Base-by-base conservation (phyloP, 2,113 vertebrate genomes). In the Platysteira castanea region DNA sequence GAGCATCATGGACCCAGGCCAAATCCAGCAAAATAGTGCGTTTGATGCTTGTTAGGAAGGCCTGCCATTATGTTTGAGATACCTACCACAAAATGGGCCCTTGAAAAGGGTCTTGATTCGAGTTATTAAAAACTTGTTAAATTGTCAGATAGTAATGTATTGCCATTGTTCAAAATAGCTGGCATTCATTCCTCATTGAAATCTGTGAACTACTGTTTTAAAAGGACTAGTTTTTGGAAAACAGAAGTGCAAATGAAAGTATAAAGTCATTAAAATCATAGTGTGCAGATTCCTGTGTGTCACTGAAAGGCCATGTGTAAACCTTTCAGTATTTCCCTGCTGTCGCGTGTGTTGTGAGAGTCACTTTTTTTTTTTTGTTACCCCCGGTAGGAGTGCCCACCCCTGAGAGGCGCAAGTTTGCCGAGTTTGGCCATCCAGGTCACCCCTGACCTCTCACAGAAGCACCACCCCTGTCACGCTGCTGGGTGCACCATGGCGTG, bases 51-150 rank as follows among this genome's bases (percentile, higher is more conserved):
- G 10, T 84, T 84, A 85, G 54, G 83, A 78, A 90, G 71, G 39
- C 59, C 64, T 96, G 71, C 79, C 68, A 59, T 93, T 90, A 52
- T 56, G 30, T 86, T 78, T 47, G 88, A 90, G 76, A 68, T 93
- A 79, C 83, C 64, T 71, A 60, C 65, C 64, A 53, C 80, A 81
- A 93, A 93, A 73, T 49, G 41, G 68, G 75, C 64, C 59, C 44
- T 81, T 84, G 56, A 74, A 96, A 95, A 90, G 71, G 39, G 60
- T 89, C 91, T 78, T 70, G 83, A n/a, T 47, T 92, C 0, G 0
- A 20, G 54, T 92, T 92, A 47, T 95, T 92, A 86, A 81, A 85
- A 95, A 84, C 82, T 57, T 90, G 88, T 93, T 93, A 87, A 56
- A 75, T 86, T 91, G 67, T 90, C 88, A 88, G 65, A 71, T 76